These are phyloP conservation scores for Cololabis saira DNA, from an alignment of 2,113 vertebrate species.

Conservation along the genomic window DNA sequence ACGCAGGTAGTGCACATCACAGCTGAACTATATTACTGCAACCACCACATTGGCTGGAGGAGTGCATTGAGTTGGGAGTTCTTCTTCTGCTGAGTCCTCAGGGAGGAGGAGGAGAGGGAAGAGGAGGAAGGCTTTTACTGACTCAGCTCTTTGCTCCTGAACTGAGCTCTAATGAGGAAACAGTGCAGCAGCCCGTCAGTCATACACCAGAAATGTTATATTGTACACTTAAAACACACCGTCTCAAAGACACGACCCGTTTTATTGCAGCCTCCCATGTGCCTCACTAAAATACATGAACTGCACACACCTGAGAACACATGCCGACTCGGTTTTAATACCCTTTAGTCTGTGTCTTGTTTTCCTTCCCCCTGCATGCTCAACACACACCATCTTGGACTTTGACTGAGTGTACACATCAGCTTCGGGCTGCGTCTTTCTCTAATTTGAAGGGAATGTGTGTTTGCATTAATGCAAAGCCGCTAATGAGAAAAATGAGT, in stretches of 20 bases:
- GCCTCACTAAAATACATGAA: constrained; percentile 6
- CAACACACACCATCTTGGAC: neutral
- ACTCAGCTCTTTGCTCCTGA: constrained; percentile 45
- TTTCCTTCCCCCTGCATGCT: neutral
- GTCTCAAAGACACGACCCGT: constrained; percentile 6
- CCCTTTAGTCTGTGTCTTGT: neutral
- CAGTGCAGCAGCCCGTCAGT: constrained; percentile 20
- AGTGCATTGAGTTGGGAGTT: constrained; percentile 5
- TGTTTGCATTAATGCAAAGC: constrained; percentile 48
- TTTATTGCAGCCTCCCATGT: constrained; percentile 14
- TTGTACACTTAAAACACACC: neutral
- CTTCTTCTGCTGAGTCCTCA: constrained; percentile 51
- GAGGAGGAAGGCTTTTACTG: constrained; percentile 30
- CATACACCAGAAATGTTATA: constrained; percentile 28
- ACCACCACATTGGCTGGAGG: constrained; percentile 40
- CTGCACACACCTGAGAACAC: constrained; percentile 7
- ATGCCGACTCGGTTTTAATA: neutral
- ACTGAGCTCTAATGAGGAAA: constrained; percentile 55
- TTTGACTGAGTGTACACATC: constrained; percentile 23
- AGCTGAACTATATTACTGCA: constrained; percentile 27
- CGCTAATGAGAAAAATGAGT: constrained; percentile 42
- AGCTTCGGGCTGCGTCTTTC: constrained; percentile 18
- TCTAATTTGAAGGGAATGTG: constrained; percentile 53
- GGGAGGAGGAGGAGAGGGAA: constrained; percentile 15
- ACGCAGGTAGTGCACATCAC: neutral